A percentile compares a stretch with the other conserved stretches of the same genome.
Conservation (phyloP, 2,113 vertebrate genomes). For the Pleuronectes platessa region DNA sequence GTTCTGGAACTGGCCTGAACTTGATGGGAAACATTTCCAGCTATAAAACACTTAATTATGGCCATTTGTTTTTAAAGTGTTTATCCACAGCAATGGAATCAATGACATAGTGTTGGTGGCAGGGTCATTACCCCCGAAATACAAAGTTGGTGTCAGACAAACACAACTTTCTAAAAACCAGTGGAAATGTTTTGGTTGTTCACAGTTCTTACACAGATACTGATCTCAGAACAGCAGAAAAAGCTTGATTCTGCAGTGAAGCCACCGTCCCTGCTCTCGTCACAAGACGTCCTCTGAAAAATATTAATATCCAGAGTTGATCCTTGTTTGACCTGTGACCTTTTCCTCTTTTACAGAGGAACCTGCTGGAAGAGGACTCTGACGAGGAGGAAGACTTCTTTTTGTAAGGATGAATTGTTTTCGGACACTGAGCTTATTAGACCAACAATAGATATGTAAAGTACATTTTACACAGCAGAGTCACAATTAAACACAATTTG, state of each 20-base stretch:
- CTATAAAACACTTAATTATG: background rate
- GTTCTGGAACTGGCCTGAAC: background rate
- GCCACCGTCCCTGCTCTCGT: background rate
- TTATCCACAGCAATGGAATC: background rate
- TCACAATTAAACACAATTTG: background rate
- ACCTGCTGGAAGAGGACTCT: conserved; percentile 97
- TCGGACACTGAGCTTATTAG: too few relatives aligned
- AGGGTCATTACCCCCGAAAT: background rate
- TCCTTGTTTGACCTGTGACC: conserved; percentile 28
- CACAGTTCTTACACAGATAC: background rate
- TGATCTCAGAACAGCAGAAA: background rate
- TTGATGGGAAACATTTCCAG: background rate
- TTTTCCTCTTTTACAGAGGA: conserved; percentile 85
- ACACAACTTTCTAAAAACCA: too few relatives aligned
- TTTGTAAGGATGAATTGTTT: conserved; percentile 76
- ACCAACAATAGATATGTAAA: background rate
- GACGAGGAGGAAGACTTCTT: conserved; percentile 99
- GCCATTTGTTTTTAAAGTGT: background rate
- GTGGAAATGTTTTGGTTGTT: background rate
- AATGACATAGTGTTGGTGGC: background rate
- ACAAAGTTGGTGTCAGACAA: background rate
- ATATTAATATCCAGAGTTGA: background rate
- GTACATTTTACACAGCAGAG: background rate
- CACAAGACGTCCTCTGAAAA: background rate
- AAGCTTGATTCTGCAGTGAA: too few relatives aligned